A percentile compares a stretch with the other conserved stretches of the same genome.
phyloP scores from a whole-genome alignment of 2,113 vertebrate species.

The Sylvilagus bachmani region DNA sequence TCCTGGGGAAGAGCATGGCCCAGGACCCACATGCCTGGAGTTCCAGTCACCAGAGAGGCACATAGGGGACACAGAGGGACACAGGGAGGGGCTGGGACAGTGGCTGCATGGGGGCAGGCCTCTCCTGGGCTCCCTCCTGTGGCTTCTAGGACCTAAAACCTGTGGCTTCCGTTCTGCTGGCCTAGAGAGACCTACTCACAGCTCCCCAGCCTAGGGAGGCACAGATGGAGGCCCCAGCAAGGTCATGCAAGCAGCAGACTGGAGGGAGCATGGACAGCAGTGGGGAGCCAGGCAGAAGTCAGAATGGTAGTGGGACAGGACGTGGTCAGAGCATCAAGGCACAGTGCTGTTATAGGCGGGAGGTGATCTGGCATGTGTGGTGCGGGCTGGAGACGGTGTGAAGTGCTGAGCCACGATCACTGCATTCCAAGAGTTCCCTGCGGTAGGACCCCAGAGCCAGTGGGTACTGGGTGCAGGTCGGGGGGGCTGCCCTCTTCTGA shows the following conservation, averaged over 20 bases:
- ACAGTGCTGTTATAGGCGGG: too few species aligned
- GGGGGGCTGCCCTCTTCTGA: background rate
- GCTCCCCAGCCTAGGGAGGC: background rate
- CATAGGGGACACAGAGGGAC: fast-evolving
- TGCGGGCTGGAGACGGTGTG: fast-evolving
- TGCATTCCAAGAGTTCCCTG: background rate
- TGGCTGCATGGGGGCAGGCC: background rate
- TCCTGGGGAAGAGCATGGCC: background rate
- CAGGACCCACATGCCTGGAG: background rate
- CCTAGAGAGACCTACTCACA: fast-evolving
- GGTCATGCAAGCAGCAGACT: fast-evolving
- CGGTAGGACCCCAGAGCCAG: fast-evolving
- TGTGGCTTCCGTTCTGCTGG: background rate
- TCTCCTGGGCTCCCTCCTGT: background rate
- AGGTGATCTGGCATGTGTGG: fast-evolving
- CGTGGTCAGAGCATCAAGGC: background rate
- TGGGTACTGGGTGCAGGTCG: background rate
- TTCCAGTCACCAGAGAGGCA: fast-evolving
- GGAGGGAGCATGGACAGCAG: background rate
- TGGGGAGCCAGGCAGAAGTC: too few species aligned
- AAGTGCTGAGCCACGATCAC: too few species aligned
- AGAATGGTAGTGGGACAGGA: background rate
- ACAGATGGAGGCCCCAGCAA: background rate
- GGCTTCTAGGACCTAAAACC: background rate
- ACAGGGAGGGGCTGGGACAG: background rate